Conservation (phyloP, 2,797 vertebrate genomes). For the Alexandromys oeconomus region DNA sequence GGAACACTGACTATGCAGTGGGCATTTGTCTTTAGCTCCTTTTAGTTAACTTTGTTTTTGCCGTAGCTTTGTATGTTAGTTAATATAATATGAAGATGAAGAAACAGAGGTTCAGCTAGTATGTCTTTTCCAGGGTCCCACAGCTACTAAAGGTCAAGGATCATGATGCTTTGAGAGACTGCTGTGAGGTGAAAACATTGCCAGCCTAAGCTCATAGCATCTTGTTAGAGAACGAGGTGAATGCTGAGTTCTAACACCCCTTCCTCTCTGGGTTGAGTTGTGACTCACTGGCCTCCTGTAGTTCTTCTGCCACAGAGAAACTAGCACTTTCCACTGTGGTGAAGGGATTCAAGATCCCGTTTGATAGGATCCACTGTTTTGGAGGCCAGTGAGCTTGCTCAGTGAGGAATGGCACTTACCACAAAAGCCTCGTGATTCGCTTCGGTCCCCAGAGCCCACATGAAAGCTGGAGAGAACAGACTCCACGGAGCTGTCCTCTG, state of each 20-base stretch:
- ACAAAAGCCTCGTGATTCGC: background rate
- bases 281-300: background rate
- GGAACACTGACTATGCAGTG: background rate
- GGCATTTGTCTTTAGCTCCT: background rate
- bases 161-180: background rate
- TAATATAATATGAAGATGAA: background rate
- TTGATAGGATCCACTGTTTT: background rate
- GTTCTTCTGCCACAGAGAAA: background rate
- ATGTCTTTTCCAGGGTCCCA: background rate
- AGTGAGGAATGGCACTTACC: background rate
- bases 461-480: background rate
- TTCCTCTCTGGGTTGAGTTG: background rate
- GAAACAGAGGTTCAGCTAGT: background rate
- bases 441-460: background rate
- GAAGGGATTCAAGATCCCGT: background rate
- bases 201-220: background rate
- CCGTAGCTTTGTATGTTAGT: background rate
- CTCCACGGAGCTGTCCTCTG: background rate
- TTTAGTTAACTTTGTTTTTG: constrained; percentile 14
- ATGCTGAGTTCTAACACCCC: background rate
- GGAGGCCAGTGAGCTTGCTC: background rate
- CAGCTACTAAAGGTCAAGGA: background rate
- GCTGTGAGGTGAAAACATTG: background rate
- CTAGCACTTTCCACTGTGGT: background rate
- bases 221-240: constrained; percentile 2